Evolutionary conservation across 2,888 invertebrate genomes (phyloP).

Genomic region (Lingula anatina): DNA sequence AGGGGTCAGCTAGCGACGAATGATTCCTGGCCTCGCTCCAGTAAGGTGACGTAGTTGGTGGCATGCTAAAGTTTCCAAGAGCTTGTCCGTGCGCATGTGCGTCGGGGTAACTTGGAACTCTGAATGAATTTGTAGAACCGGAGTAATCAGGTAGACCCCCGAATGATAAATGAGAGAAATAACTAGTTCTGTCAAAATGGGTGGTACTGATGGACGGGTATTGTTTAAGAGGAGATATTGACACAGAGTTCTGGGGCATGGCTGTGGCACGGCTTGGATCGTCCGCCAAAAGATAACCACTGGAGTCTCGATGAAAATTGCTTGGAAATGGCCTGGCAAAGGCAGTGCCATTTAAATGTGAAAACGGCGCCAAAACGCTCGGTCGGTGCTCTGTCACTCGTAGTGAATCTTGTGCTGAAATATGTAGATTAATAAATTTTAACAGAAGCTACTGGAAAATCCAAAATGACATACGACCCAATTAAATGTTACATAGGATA

Average conservation of each 20-base stretch:
- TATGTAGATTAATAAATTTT: too few species aligned
- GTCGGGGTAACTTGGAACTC: slow-evolving; percentile 20
- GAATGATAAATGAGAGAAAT: slow-evolving; percentile 31
- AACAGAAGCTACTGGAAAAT: too few species aligned
- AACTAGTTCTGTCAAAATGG: slow-evolving; percentile 23
- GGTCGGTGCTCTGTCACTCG: slow-evolving; percentile 13
- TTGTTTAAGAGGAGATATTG: slow-evolving; percentile 25
- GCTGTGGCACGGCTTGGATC: slow-evolving; percentile 5
- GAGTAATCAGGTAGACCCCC: too few species aligned
- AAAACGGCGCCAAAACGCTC: slow-evolving; percentile 4
- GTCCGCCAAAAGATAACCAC: slow-evolving; percentile 4
- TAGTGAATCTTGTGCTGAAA: too few species aligned
- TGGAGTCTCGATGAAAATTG: slow-evolving; percentile 6
- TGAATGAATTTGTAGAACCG: slow-evolving; percentile 11
- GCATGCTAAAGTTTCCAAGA: slow-evolving; percentile 18
- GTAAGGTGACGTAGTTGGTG: slow-evolving; percentile 18
- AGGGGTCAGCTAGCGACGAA: slow-evolving; percentile 21
- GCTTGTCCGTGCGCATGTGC: slow-evolving; percentile 16
- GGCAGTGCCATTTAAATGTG: slow-evolving; percentile 21
- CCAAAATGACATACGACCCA: too few species aligned
- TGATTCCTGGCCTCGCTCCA: slow-evolving; percentile 14
- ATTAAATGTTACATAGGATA: too few species aligned
- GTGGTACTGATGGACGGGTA: slow-evolving; percentile 17
- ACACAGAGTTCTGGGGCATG: slow-evolving; percentile 7
- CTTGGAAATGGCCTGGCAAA: slow-evolving; percentile 24